Base-by-base conservation (phyloP, 1,140 invertebrate species). In the Aphelinus atriplicis region DNA sequence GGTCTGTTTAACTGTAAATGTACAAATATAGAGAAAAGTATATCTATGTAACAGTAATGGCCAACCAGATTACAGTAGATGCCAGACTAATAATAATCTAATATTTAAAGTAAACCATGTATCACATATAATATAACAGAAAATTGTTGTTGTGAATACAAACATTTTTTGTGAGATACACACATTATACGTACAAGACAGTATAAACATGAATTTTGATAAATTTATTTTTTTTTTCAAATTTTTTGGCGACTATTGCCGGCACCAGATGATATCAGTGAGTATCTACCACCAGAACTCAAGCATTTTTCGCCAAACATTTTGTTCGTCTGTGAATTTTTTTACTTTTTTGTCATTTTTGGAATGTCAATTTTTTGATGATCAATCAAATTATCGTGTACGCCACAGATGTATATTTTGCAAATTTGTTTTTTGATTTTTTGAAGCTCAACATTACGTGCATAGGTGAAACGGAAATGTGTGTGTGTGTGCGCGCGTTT, bases 191-290 rank as follows among this genome's bases (percentile, higher is more conserved):
- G 60, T 58, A 9, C 43, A 69, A 64, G 48, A 70, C 51, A 51
- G 26, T 64, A 70, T 70, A 50, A 83, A 86, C 83, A 87, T 81
- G 82, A 84, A 84, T 87, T 88, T 87, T 87, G 85, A 87, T 78
- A 81, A 84, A 47, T 51, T 75, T 75, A 7, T 46, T 67, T 68
- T 65, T 86, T 87, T 87, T 87, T 87, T 82, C 86, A 83, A 87
- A 85, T 87, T 86, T 88, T 87, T 87, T 86, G 86, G 87, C 86
- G 85, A 88, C 86, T 86, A 85, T 87, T 85, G 84, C 85, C 55
- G 85, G 86, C 85, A 26, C 82, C 86, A 85, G 84, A 81, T 80
- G 80, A 80, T 78, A 83, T 80, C 86, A 78, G 81, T 82, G 81
- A 82, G 81, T 82, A 82, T 82, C 73, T 57, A 79, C 53, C 63